phyloP scores from a whole-genome alignment of 2,113 vertebrate genomes.

The Manacus vitellinus region DNA sequence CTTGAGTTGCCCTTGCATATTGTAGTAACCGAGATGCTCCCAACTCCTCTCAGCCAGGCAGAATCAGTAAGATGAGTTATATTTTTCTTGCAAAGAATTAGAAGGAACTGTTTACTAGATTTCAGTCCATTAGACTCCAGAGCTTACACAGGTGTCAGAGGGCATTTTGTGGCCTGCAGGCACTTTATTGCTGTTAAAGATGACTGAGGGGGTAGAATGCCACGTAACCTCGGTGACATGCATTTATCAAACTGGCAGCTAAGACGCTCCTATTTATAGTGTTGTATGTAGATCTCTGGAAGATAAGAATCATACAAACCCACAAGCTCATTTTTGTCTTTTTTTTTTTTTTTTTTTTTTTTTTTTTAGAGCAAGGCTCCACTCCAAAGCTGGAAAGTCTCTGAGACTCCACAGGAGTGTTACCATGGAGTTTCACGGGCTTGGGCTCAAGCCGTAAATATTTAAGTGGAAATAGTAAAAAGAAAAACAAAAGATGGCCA shows the following conservation, averaged over 20 bases:
- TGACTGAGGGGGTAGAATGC: background rate
- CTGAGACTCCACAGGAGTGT: background rate
- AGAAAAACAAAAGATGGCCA: conserved; percentile 32
- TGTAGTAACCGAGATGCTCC: background rate
- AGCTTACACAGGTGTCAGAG: conserved; percentile 38
- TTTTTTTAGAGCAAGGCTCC: background rate
- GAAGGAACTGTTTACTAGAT: background rate
- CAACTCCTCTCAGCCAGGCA: background rate
- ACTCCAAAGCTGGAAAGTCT: conserved; percentile 4
- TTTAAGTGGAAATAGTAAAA: conserved; percentile 38
- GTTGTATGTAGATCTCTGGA: background rate
- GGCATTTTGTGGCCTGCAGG: conserved; percentile 14
- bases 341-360: too few species aligned
- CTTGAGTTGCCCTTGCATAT: background rate
- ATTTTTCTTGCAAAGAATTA: background rate
- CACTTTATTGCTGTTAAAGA: conserved; percentile 33
- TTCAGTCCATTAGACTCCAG: background rate
- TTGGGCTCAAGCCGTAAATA: background rate
- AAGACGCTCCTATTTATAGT: background rate
- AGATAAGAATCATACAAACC: background rate
- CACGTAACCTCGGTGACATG: background rate
- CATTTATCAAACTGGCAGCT: conserved; percentile 42
- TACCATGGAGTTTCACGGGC: conserved; percentile 31
- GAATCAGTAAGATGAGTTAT: background rate
- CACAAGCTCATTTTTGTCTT: background rate